Conservation (phyloP, 2,888 invertebrate genomes). For the Amaurobius ferox region DNA sequence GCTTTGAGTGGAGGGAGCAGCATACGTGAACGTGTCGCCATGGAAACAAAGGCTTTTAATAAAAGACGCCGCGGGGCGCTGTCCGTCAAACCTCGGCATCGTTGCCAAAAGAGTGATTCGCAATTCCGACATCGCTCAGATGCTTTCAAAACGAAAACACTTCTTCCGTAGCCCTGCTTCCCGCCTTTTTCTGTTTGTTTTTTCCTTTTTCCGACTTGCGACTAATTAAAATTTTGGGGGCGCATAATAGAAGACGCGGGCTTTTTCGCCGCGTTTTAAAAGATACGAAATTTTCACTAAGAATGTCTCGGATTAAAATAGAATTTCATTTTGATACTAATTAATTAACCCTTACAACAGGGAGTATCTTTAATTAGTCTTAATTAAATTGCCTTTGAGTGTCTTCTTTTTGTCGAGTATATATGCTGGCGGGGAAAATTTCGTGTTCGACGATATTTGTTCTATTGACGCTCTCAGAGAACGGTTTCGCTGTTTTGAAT, state of each 20-base stretch:
- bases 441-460: no score
- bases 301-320: conserved; percentile 7
- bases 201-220: neutral
- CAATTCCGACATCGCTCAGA: conserved; percentile 21
- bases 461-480: no score
- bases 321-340: conserved; percentile 18
- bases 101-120: conserved; percentile 24
- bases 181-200: neutral
- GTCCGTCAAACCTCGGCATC: conserved; percentile 34
- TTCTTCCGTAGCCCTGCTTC: neutral
- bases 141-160: neutral
- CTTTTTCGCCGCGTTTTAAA: neutral
- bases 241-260: neutral
- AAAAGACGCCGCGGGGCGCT: conserved; percentile 69
- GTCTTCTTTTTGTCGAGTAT: neutral
- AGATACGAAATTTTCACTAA: conserved; percentile 11
- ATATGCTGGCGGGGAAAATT: no score
- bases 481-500: no score
- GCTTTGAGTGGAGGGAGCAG: conserved; percentile 26
- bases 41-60: conserved; percentile 71
- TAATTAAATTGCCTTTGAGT: conserved; percentile 9
- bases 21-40: conserved; percentile 44
- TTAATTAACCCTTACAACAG: conserved; percentile 9
- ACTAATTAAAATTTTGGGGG: conserved; percentile 7
- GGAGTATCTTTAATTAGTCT: conserved; percentile 10